These are phyloP conservation scores for Poeciliopsis gracilis DNA, from an alignment of 2,797 vertebrate genomes.

Conservation along the genomic window DNA sequence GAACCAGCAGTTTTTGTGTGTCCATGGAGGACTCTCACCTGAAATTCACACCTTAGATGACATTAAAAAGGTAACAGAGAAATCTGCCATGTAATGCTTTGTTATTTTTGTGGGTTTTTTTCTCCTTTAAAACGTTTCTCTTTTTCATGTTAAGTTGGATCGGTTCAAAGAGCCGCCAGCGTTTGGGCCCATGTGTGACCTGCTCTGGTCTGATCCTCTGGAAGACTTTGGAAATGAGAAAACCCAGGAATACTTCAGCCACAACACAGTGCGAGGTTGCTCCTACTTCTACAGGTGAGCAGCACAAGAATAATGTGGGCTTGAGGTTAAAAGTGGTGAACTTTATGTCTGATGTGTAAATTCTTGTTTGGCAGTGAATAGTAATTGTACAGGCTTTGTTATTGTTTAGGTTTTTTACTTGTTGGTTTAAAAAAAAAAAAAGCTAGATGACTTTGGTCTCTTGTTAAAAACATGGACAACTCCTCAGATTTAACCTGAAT, in stretches of 20 bases:
- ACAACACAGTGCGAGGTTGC: conserved; percentile 87
- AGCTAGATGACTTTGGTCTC: neutral
- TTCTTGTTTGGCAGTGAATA: neutral
- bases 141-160: conserved; percentile 75
- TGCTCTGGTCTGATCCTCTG: conserved; percentile 85
- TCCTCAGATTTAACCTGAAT: neutral
- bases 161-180: conserved; percentile 87
- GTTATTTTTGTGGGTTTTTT: neutral
- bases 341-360: neutral
- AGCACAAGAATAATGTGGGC: neutral
- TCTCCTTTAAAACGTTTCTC: neutral
- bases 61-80: conserved; percentile 82
- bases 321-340: neutral
- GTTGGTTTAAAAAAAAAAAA: neutral
- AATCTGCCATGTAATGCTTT: neutral
- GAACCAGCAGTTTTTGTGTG: conserved; percentile 89
- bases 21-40: conserved; percentile 86
- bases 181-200: conserved; percentile 87
- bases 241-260: conserved; percentile 86
- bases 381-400: neutral
- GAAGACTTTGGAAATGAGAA: conserved; percentile 88
- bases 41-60: conserved; percentile 88
- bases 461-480: neutral
- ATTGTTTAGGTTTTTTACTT: neutral
- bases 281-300: conserved; percentile 88